Evolutionary conservation across 2,888 invertebrate species (phyloP), one percentile per base, ranked within the genome.

Genomic region (Erannis defoliaria): DNA sequence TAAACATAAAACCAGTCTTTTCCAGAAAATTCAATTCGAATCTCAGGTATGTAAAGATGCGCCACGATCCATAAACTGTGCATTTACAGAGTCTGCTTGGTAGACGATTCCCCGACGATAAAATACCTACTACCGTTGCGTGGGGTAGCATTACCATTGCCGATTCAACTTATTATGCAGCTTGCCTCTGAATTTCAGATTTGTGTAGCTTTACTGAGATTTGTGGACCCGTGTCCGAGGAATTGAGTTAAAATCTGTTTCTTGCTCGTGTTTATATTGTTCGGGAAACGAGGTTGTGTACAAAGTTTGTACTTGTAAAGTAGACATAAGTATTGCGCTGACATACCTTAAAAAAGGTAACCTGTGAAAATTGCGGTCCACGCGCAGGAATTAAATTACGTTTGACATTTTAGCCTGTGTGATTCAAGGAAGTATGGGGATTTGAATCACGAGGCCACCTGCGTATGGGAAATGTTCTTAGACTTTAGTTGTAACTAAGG

Each of bases 161-260:
- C 65, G 62, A 78, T 75, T 72, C 71, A 68, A 75, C 80, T 76
- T 78, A 76, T 77, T 81, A 80, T 82, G 79, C 77, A 76, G 67
- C 73, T 72, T 35, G 54, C 64, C 68, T 66, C 71, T 73, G 81
- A 77, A 78, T 78, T 78, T 75, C 70, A 76, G 75, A 81, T 79
- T 74, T 71, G 66, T 66, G 60, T 51, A 64, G 68, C 66, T 63
- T 60, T 58, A 58, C 56, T 51, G 67, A 64, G 70, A 71, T 70
- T 68, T 70, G 67, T 64, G 69, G 56, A 64, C 67, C 72, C 69
- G 70, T 65, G 71, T 61, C 61, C 55, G 38, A 58, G 43, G 26
- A 51, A 38, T 16, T 10, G 37, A 50, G 26, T 14, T 37, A 42
- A 38, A 35, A 48, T 42, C 35, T 53, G 18, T 33, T 43, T 29